phyloP scores from a whole-genome alignment of 2,113 vertebrate genomes.

The Sturnus vulgaris region DNA sequence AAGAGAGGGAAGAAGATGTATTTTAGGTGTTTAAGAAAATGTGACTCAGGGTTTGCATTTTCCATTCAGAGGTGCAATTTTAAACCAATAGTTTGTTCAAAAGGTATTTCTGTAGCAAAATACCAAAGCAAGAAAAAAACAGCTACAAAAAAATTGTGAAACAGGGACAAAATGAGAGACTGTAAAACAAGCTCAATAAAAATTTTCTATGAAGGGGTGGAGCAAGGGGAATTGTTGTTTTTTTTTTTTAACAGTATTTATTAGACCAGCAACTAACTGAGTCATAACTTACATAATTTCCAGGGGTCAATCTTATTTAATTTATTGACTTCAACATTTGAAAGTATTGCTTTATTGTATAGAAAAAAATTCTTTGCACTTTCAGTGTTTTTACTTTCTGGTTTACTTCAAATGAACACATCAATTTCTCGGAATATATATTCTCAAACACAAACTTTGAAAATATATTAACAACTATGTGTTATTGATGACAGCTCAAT shows the following conservation, averaged over 20 bases:
- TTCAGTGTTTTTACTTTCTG: neutral
- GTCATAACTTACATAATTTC: neutral
- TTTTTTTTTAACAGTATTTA: neutral
- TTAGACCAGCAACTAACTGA: neutral
- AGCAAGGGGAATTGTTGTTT: rapidly evolving
- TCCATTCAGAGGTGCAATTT: neutral
- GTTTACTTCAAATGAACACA: neutral
- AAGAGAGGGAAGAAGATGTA: neutral
- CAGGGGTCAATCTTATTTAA: neutral
- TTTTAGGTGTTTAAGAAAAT: neutral
- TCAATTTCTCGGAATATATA: neutral
- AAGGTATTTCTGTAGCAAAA: neutral
- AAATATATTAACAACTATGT: neutral
- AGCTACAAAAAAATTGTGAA: neutral
- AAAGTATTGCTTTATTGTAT: neutral
- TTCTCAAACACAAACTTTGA: neutral
- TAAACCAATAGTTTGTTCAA: neutral
- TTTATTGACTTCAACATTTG: neutral
- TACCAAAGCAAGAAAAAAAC: neutral
- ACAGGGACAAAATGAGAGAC: neutral
- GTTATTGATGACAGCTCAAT: neutral
- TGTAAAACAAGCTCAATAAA: neutral
- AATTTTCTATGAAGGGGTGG: neutral
- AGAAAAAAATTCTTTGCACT: neutral
- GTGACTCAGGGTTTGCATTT: neutral